Base-by-base conservation (phyloP, 2,797 vertebrate genomes). In the Danionella dracula region DNA sequence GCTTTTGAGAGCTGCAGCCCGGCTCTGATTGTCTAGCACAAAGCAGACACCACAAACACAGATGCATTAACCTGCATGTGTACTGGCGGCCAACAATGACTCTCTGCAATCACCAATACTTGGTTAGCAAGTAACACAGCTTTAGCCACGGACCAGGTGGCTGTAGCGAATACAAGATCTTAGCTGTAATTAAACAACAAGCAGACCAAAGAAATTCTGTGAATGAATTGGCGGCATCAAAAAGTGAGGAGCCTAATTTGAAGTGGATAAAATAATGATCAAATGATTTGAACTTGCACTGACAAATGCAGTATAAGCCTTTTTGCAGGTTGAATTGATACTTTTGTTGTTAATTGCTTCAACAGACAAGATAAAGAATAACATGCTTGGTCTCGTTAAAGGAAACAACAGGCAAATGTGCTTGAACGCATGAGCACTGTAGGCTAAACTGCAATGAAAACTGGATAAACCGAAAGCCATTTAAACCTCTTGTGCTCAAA, bases 41-140 rank as follows among this genome's bases (percentile, higher is more conserved):
- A 63, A 57, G 66, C 63, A 44, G 35, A 61, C 55, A 73, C 53
- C 74, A 77, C 38, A 17, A 54, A 51, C 70, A 69, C 41, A 38
- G 68, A 81, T 78, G 80, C 74, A 81, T 84, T 80, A 82, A 76
- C 72, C 64, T 61, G 67, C 11, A 71, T 86, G 82, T 79, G 83
- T 81, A 79, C 64, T 72, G 49, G 53, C 70, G 68, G 81, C 78
- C 78, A 82, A 81, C 72, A 80, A 71, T 80, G 78, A 80, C 79
- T 74, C 58, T 70, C 70, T 77, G 82, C 81, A 81, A 81, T 84
- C 79, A 84, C 83, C 83, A 82, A 81, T n/a, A n/a, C n/a, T 84
- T 81, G 82, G 45, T 70, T 58, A 60, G 57, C 10, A 59, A 60
- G 49, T 32, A 66, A 48, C 31, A 50, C 15, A 37, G 70, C 62